Percentiles rank a stretch among this genome's conserved stretches.
phyloP scores from a whole-genome alignment of 2,797 vertebrate species.

The Xyrichtys novacula region DNA sequence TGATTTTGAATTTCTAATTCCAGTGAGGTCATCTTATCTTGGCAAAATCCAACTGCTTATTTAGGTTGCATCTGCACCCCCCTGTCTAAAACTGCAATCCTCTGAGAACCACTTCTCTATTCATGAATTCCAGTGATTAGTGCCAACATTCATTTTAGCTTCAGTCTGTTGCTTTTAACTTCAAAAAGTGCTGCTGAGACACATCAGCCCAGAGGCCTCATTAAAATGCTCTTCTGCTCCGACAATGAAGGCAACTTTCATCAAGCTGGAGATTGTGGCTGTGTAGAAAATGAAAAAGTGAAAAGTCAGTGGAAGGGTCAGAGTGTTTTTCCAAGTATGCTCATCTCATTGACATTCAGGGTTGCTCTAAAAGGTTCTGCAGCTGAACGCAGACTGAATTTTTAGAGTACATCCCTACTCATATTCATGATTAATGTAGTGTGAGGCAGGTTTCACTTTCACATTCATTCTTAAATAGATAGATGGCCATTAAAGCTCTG shows the following conservation, averaged over 20 bases:
- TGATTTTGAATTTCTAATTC: slow-evolving; percentile 25
- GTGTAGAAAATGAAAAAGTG: not conserved
- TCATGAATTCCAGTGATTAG: slow-evolving; percentile 52
- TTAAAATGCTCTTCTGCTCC: slow-evolving; percentile 57
- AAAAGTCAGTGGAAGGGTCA: slow-evolving; percentile 14
- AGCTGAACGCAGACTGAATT: slow-evolving; percentile 7
- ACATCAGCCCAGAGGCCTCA: slow-evolving; percentile 49
- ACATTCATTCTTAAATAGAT: slow-evolving; percentile 7
- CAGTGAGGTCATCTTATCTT: slow-evolving; percentile 11
- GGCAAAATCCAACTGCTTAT: slow-evolving; percentile 24
- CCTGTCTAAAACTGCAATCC: slow-evolving; percentile 27
- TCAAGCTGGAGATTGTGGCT: slow-evolving; percentile 9
- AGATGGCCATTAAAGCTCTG: not conserved
- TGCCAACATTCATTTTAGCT: slow-evolving; percentile 55
- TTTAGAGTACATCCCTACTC: not conserved
- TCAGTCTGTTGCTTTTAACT: slow-evolving; percentile 59
- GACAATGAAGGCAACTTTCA: slow-evolving; percentile 40
- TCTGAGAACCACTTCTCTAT: slow-evolving; percentile 50
- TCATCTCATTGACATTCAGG: slow-evolving; percentile 45
- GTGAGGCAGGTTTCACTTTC: slow-evolving; percentile 2
- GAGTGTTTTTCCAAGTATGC: not conserved
- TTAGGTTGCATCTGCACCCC: slow-evolving; percentile 18
- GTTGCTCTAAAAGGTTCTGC: not conserved
- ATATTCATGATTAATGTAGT: slow-evolving; percentile 1
- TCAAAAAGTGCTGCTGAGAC: slow-evolving; percentile 62